These are phyloP conservation scores for Drosophila trichaetosa DNA, from an alignment of 2,888 invertebrate species.

Conservation along the genomic window DNA sequence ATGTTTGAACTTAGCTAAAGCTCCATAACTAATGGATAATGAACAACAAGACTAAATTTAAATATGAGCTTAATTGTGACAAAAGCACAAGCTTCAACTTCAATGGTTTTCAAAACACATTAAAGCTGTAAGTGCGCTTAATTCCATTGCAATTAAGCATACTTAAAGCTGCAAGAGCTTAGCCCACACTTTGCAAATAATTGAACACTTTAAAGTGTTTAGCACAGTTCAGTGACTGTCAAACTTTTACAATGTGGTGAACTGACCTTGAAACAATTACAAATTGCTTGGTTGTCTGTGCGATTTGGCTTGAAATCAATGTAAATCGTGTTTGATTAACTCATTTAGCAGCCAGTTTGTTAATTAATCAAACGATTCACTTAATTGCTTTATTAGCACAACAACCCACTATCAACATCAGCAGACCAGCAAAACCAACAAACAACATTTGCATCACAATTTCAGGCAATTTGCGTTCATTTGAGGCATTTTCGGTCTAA, in stretches of 20 bases:
- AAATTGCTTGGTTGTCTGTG: slow-evolving; percentile 9
- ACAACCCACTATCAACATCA: slow-evolving; percentile 5
- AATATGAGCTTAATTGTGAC: background rate
- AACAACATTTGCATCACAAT: slow-evolving; percentile 33
- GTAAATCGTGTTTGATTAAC: slow-evolving; percentile 61
- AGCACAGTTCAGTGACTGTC: slow-evolving; percentile 16
- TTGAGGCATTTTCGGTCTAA: slow-evolving; percentile 35
- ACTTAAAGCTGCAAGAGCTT: background rate
- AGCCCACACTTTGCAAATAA: background rate
- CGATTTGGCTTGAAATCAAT: slow-evolving; percentile 52
- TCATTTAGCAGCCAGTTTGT: slow-evolving; percentile 35
- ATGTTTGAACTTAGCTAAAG: background rate
- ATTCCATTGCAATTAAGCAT: slow-evolving; percentile 4
- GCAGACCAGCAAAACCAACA: slow-evolving; percentile 17
- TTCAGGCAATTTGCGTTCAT: slow-evolving; percentile 21
- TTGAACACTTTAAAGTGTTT: background rate
- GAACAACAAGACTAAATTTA: background rate
- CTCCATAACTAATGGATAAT: background rate
- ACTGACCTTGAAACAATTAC: slow-evolving; percentile 54
- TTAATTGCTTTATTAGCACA: slow-evolving; percentile 69
- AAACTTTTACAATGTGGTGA: background rate
- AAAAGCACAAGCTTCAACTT: background rate
- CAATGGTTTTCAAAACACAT: slow-evolving; percentile 1
- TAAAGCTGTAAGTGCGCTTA: background rate
- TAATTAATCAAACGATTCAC: slow-evolving; percentile 70